Conservation (phyloP, 2,888 invertebrate species). For the Scaptomyza cyrtandrae region DNA sequence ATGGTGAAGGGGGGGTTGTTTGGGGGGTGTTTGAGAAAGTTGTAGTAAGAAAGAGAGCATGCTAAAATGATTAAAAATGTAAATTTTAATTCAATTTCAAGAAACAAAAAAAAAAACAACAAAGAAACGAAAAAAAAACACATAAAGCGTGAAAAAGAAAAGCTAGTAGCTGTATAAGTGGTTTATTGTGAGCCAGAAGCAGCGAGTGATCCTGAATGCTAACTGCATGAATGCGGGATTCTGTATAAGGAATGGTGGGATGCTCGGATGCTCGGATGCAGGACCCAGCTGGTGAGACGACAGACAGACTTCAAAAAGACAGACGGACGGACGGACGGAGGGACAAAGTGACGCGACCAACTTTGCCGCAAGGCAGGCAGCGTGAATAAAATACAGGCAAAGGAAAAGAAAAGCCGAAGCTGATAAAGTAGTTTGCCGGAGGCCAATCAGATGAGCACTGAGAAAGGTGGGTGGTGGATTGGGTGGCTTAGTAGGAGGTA, state of each 20-base stretch:
- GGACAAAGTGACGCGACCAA: constrained; percentile 70
- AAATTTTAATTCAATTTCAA: constrained; percentile 81
- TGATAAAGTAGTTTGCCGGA: constrained; percentile 70
- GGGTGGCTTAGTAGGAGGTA: background rate
- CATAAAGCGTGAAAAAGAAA: constrained; percentile 20
- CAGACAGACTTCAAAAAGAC: constrained; percentile 12
- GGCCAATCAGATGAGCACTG: constrained; percentile 43
- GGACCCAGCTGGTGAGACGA: constrained; percentile 29
- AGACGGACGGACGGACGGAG: constrained; percentile 24
- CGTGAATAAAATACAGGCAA: constrained; percentile 57
- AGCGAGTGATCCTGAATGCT: constrained; percentile 28
- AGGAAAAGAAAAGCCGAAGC: constrained; percentile 42
- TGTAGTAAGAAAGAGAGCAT: constrained; percentile 17
- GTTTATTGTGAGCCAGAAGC: constrained; percentile 68
- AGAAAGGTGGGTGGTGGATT: constrained; percentile 1
- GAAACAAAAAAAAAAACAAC: constrained; percentile 29
- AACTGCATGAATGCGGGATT: constrained; percentile 10
- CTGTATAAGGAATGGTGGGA: background rate
- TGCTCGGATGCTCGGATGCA: constrained; percentile 3
- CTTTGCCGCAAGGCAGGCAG: constrained; percentile 70
- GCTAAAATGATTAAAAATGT: constrained; percentile 79
- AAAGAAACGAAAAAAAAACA: constrained; percentile 23
- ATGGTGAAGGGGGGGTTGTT: no score
- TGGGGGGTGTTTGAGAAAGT: background rate
- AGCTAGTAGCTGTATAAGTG: constrained; percentile 75